Evolutionary conservation across 1,140 invertebrate genomes (phyloP), one percentile per base, ranked within the genome.

Genomic region (Euglossa dilemma): DNA sequence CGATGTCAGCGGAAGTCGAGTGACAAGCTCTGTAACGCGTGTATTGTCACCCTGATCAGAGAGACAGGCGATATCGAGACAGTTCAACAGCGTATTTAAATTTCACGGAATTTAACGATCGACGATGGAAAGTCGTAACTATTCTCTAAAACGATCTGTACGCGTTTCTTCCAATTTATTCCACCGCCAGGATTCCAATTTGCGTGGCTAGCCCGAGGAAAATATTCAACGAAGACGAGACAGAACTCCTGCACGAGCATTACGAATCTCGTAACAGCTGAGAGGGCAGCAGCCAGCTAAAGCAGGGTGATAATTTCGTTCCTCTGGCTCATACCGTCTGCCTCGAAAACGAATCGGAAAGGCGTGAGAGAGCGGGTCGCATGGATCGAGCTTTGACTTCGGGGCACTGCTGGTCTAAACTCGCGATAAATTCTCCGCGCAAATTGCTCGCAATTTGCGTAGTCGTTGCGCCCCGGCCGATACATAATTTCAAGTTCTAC

Each of bases 401-500:
- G 23, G 61, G 47, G 4, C 36, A 36, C 0, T 9, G 20, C 8
- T 1, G 28, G 16, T 1, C 16, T 23, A 6, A 61, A 64, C 50
- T 47, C 4, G 18, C 52, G 79, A 50, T 74, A 74, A 56, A 80
- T 74, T 80, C n/a, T 56, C 79, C 79, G 36, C 8, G 45, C 12
- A 74, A 66, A 81, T 75, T 66, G 79, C 79, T 23, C 3, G 66
- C 59, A 81, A 81, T 81, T 81, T 74, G 36, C 70, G n/a, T 28
- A 28, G 59, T 80, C 70, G 70, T 47, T 54, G 66, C 9, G 36
- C 6, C 14, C 28, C n/a, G 56, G 66, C 54, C 69, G 80, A 87
- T 87, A 67, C 85, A 50, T 78, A 76, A 86, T 82, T 86, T 70
- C 54, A 83, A 83, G 73, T 86, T 72, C 36, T n/a, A 66, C 16